These are phyloP conservation scores for Liopterus haemorrhoidalis DNA, from an alignment of 2,888 invertebrate species.

Conservation along the genomic window DNA sequence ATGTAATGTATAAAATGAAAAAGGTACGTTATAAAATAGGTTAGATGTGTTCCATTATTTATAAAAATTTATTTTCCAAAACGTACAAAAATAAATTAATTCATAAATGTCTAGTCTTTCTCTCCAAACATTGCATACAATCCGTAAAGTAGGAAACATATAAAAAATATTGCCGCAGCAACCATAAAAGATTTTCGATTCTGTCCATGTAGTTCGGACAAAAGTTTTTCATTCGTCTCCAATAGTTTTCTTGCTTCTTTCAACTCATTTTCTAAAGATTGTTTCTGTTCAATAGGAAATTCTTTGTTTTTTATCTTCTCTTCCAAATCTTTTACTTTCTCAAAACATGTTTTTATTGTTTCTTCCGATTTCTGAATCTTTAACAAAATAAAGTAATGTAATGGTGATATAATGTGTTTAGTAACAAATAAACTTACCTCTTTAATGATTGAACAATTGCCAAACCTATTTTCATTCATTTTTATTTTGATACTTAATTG, in stretches of 20 bases:
- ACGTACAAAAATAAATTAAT: not conserved
- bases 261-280: conserved; percentile 37
- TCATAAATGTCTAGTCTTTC: conserved; percentile 22
- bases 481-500: no score
- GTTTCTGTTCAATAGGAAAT: conserved; percentile 34
- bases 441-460: conserved; percentile 19
- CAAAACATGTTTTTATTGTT: conserved; percentile 37
- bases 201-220: conserved; percentile 39
- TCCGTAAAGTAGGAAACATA: conserved; percentile 39
- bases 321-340: conserved; percentile 38
- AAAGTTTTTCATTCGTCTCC: conserved; percentile 38
- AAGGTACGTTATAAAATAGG: no score
- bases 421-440: conserved; percentile 18
- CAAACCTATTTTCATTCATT: no score
- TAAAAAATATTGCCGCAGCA: conserved; percentile 35
- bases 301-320: conserved; percentile 34
- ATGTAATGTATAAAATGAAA: no score
- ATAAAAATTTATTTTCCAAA: conserved; percentile 4
- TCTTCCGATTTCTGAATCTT: conserved; percentile 41
- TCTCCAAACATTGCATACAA: conserved; percentile 37
- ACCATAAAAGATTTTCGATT: conserved; percentile 38
- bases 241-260: conserved; percentile 40
- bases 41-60: not conserved
- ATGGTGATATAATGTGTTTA: conserved; percentile 3
- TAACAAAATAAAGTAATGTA: conserved; percentile 22